These are phyloP conservation scores for Acronicta psi DNA, from an alignment of 2,888 invertebrate genomes.

Conservation along the genomic window DNA sequence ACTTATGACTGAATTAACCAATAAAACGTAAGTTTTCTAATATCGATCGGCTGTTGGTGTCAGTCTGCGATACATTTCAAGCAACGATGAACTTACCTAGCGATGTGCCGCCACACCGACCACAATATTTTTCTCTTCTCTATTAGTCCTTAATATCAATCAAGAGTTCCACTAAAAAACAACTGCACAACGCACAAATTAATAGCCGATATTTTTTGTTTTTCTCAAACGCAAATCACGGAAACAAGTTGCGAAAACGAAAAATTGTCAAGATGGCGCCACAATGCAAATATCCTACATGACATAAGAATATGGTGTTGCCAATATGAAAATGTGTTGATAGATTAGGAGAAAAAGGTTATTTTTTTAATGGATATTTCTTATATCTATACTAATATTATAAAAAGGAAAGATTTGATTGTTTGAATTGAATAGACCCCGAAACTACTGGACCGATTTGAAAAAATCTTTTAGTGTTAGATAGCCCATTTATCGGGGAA, in stretches of 20 bases:
- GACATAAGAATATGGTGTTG: slow-evolving; percentile 48
- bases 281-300: slow-evolving; percentile 49
- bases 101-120: slow-evolving; percentile 52
- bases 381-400: no score
- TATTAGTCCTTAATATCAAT: slow-evolving; percentile 22
- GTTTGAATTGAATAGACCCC: no score
- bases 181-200: slow-evolving; percentile 55
- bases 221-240: slow-evolving; percentile 61
- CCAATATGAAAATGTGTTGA: slow-evolving; percentile 17
- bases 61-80: slow-evolving; percentile 55
- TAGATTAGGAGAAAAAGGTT: no score
- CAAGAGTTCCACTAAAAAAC: slow-evolving; percentile 47
- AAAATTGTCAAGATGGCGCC: slow-evolving; percentile 65
- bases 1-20: slow-evolving; percentile 55
- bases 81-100: slow-evolving; percentile 51
- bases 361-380: no score
- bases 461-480: no score
- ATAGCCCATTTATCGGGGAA: no score
- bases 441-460: no score
- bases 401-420: no score
- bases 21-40: slow-evolving; percentile 72
- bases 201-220: slow-evolving; percentile 59
- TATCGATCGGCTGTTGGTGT: slow-evolving; percentile 82
- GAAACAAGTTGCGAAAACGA: slow-evolving; percentile 63
- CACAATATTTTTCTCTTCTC: slow-evolving; percentile 24